These are phyloP conservation scores for Dryocosmus kuriphilus DNA, from an alignment of 2,888 invertebrate species.

Conservation along the genomic window DNA sequence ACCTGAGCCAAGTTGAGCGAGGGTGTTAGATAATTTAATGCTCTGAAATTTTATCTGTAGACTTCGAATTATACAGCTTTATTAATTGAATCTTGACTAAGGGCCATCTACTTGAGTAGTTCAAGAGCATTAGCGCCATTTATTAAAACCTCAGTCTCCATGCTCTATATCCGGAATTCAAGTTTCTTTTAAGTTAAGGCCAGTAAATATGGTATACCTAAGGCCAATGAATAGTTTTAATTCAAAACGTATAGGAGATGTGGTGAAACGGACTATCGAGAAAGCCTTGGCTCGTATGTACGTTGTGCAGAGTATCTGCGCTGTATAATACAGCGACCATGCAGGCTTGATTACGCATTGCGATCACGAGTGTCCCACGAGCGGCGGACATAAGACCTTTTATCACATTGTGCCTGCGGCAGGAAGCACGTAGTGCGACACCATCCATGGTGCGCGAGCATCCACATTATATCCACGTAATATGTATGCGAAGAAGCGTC, in stretches of 20 bases:
- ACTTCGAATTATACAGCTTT: not conserved
- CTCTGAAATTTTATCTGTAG: too few species aligned
- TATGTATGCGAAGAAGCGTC: conserved; percentile 63
- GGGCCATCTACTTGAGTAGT: not conserved
- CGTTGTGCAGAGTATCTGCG: conserved; percentile 16
- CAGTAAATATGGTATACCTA: not conserved
- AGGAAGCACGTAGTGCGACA: conserved; percentile 77
- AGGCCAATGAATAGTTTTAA: not conserved
- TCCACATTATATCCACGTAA: conserved; percentile 64
- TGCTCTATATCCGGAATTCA: not conserved
- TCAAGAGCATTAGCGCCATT: not conserved
- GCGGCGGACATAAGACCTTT: conserved; percentile 66
- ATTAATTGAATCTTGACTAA: not conserved
- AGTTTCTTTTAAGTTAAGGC: not conserved
- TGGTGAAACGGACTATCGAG: conserved; percentile 34
- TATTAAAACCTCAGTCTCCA: not conserved
- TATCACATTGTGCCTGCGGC: conserved; percentile 71
- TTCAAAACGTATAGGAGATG: conserved; percentile 4
- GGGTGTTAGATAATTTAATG: too few species aligned
- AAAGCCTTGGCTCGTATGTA: conserved; percentile 34
- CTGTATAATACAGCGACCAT: conserved; percentile 66
- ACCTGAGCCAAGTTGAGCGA: too few species aligned
- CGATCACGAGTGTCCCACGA: conserved; percentile 59
- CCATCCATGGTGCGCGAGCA: conserved; percentile 62
- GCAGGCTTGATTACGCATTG: conserved; percentile 74